Conservation (phyloP, 2,113 vertebrate species). For the Leucoraja erinaceus region DNA sequence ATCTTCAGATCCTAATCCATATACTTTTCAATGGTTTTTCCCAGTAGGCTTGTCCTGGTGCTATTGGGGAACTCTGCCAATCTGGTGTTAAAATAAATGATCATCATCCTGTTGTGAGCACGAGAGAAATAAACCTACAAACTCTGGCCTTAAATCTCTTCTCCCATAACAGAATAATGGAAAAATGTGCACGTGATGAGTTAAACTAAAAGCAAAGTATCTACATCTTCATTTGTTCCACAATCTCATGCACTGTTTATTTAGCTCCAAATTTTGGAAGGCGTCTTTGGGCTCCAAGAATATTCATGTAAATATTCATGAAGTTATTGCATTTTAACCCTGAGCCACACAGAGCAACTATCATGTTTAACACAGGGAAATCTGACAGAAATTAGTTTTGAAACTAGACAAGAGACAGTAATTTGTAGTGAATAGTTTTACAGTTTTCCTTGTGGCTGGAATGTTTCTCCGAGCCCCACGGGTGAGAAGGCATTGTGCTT, state of each 20-base stretch:
- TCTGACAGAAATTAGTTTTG: neutral
- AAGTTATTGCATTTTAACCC: neutral
- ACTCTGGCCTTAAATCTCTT: neutral
- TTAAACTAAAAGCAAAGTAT: neutral
- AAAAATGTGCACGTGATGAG: neutral
- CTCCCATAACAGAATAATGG: neutral
- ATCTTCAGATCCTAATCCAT: neutral
- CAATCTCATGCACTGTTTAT: neutral
- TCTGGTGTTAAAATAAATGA: neutral
- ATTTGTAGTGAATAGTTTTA: neutral
- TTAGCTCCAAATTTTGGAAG: neutral
- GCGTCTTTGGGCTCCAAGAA: neutral
- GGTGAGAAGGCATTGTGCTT: neutral
- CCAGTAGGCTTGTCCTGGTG: neutral
- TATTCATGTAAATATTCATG: neutral
- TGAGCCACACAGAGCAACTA: neutral
- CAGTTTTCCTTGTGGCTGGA: neutral
- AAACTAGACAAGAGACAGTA: too few relatives aligned
- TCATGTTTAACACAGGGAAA: too few relatives aligned
- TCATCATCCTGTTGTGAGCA: neutral
- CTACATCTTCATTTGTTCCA: neutral
- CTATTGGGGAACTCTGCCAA: neutral
- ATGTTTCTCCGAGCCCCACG: neutral
- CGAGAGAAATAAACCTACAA: neutral
- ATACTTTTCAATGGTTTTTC: neutral